Percentiles rank a stretch among this genome's conserved stretches.
Conservation (phyloP, 2,797 vertebrate species). For the Yasuhikotakia modesta region DNA sequence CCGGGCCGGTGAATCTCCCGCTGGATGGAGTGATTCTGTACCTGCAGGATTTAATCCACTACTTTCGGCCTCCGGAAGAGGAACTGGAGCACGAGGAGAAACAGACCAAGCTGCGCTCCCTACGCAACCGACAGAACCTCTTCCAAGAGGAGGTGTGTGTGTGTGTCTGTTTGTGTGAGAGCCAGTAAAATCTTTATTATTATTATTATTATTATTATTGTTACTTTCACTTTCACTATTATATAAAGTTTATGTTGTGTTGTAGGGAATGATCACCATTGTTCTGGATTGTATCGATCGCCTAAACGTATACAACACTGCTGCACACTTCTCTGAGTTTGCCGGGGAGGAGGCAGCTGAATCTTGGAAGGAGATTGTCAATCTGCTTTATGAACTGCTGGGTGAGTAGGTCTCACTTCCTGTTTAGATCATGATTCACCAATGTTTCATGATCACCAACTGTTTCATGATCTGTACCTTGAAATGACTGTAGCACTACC, state of each 20-base stretch:
- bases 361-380: slow-evolving; percentile 94
- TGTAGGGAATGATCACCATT: slow-evolving; percentile 90
- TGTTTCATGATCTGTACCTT: too few species aligned
- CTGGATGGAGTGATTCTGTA: slow-evolving; percentile 87
- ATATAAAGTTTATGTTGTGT: too few species aligned
- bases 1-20: slow-evolving; percentile 77
- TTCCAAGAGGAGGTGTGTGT: slow-evolving; percentile 89
- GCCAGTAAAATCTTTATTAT: too few species aligned
- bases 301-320: slow-evolving; percentile 90
- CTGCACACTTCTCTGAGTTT: slow-evolving; percentile 91
- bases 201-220: too few species aligned
- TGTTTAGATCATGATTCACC: too few species aligned
- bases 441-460: too few species aligned
- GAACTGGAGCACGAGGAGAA: slow-evolving; percentile 92
- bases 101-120: slow-evolving; percentile 90
- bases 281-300: slow-evolving; percentile 92
- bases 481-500: too few species aligned
- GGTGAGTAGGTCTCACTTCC: slow-evolving; percentile 71
- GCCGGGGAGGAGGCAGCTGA: slow-evolving; percentile 91
- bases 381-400: slow-evolving; percentile 88
- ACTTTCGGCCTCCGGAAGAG: slow-evolving; percentile 89
- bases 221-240: background rate
- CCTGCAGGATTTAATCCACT: slow-evolving; percentile 91
- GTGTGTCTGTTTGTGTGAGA: too few species aligned
- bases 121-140: slow-evolving; percentile 91